Base-by-base conservation (phyloP, 2,888 invertebrate genomes). In the Eugnorisma glareosa region DNA sequence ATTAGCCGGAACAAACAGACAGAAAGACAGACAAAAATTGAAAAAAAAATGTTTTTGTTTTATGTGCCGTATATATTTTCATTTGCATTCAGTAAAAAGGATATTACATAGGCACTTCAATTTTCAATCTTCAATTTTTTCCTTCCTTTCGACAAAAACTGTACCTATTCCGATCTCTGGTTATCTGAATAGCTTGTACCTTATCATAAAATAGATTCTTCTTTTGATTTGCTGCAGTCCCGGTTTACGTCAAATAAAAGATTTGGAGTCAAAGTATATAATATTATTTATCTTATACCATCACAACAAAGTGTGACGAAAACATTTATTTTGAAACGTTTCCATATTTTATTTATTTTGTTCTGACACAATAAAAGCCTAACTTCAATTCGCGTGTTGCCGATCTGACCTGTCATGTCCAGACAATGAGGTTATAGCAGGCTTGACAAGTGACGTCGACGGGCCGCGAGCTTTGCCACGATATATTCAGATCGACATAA, bases 331-430 rank as follows among this genome's bases (percentile, higher is more conserved):
- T 73, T 51, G 18, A 7, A 40, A 63, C 10, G 10, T 11, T 13
- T 28, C n/a, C 18, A 11, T 24, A 31, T 54, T n/a, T 57, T n/a
- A 11, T 64, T n/a, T 43, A 4, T 37, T 45, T 43, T 31, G 15
- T 45, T 43, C 11, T 28, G 2, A 15, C 24, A 28, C 48, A 21
- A 67, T 43, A 68, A 57, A 57, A 45, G 37, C 8, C 21, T 6
- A 59, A 48, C 18, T 48, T 8, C 28, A 45, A 63, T 57, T 64
- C 15, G 7, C 28, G 57, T 66, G 45, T 40, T 45, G 28, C 66
- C n/a, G 48, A 69, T 74, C 18, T 4, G 1, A 18, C 31, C 45
- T 80, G 80, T 75, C 74, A 45, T 40, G 45, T 24, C 11, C 80
- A 80, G 74, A 51, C 21, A 74, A 66, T 48, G 21, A 37, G 63